Evolutionary conservation across 1,140 invertebrate genomes (phyloP), one percentile per base, ranked within the genome.

Genomic region (Caenorhabditis brenneri): DNA sequence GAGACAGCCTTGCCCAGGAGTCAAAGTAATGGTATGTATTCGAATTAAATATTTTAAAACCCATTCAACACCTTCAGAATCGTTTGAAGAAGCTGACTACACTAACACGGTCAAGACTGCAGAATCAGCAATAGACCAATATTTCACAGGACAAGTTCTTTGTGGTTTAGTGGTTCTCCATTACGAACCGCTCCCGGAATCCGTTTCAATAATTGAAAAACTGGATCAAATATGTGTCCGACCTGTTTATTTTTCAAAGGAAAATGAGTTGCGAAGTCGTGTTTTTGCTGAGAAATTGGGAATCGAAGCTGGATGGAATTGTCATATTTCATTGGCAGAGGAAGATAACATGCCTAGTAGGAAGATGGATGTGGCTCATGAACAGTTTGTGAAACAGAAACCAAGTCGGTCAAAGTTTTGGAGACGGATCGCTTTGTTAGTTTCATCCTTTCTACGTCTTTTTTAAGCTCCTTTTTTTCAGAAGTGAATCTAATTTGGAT

Each of bases 291-390:
- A 83, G 31, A 83, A 83, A 31, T 49, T 83, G 12, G 81, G 81
- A 27, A 65, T 83, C 15, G 82, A 83, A 65, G 82, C 82, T 5
- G 82, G 82, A 16, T 83, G 82, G 82, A 83, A 83, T 48, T 83
- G 82, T 42, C 82, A 83, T 48, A 83, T 83, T 60, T 79, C 82
- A 12, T 60, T 83, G 19, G 82, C 82, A 24, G 82, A 83, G 31
- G 53, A 48, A 12, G 53, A 74, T 33, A 19, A 33, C 3, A 36
- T 19, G n/a, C 65, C 65, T 12, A 24, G n/a, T 0, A 74, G 22
- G 24, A 74, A 74, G n/a, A 12, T 36, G 2, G 65, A 46, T 46
- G 65, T 74, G 36, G 65, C 65, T 12, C 65, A 74, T 42, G 65
- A 74, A 74, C 65, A 74, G 24, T 74, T 74, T 24, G 33, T 74